phyloP scores from a whole-genome alignment of 1,140 invertebrate species.

The Papilio helenus region DNA sequence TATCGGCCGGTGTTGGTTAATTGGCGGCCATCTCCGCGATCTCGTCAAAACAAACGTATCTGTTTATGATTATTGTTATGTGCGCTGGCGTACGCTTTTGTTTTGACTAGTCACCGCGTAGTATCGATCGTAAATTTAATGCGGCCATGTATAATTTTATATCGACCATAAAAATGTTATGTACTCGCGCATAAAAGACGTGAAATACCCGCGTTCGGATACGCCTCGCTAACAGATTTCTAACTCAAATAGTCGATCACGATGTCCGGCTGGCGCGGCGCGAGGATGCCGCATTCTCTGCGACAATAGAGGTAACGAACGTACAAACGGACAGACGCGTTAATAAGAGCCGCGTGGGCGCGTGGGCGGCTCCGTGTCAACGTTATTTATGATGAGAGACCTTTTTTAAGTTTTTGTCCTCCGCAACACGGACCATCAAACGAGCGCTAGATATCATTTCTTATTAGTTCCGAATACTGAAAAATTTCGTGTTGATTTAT shows the following conservation, averaged over 20 bases:
- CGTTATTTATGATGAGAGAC: slow-evolving; percentile 78
- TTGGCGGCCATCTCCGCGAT: slow-evolving; percentile 3
- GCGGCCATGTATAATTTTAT: slow-evolving; percentile 26
- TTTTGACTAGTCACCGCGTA: slow-evolving; percentile 27
- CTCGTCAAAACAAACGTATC: slow-evolving; percentile 28
- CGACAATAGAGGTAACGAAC: slow-evolving; percentile 81
- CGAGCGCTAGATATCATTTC: slow-evolving; percentile 31
- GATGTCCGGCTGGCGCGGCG: slow-evolving; percentile 67
- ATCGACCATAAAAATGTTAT: slow-evolving; percentile 33
- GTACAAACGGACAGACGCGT: slow-evolving; percentile 74
- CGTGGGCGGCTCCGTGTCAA: slow-evolving; percentile 79
- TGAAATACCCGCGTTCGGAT: slow-evolving; percentile 49
- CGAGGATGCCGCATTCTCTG: slow-evolving; percentile 71
- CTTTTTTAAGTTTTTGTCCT: slow-evolving; percentile 60
- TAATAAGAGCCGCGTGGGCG: slow-evolving; percentile 79
- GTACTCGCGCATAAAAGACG: slow-evolving; percentile 29
- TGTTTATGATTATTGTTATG: slow-evolving; percentile 25
- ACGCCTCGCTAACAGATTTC: slow-evolving; percentile 67
- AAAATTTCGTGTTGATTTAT: slow-evolving; percentile 15
- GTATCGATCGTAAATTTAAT: slow-evolving; percentile 33
- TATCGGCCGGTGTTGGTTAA: slow-evolving; percentile 43
- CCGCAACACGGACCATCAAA: slow-evolving; percentile 51
- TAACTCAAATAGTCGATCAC: slow-evolving; percentile 80
- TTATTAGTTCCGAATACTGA: slow-evolving; percentile 8
- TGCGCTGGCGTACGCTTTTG: slow-evolving; percentile 17